phyloP scores from a whole-genome alignment of 2,888 invertebrate species.

The Bellardia bayeri region DNA sequence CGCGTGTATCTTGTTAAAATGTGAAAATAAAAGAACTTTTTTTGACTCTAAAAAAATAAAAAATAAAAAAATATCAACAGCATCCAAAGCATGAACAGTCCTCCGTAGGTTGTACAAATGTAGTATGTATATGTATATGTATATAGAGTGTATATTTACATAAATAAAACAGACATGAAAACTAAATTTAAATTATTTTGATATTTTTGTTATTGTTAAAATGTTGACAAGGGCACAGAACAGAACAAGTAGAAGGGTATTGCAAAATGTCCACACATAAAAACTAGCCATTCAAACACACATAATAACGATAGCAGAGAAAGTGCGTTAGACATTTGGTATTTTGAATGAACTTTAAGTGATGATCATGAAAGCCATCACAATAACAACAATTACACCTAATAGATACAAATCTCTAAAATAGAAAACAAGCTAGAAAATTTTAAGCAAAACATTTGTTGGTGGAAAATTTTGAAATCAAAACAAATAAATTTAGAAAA shows the following conservation, averaged over 20 bases:
- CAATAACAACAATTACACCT: neutral
- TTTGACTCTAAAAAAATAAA: neutral
- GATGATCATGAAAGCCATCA: neutral
- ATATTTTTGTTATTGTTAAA: conserved; percentile 39
- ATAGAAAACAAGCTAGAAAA: neutral
- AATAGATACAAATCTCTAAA: conserved; percentile 17
- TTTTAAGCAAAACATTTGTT: neutral
- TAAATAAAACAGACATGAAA: conserved; percentile 23
- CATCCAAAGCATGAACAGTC: conserved; percentile 2
- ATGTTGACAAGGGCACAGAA: neutral
- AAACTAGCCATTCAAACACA: no score
- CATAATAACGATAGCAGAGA: neutral
- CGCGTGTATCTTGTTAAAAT: conserved; percentile 58
- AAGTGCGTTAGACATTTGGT: conserved; percentile 34
- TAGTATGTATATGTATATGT: no score
- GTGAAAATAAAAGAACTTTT: neutral
- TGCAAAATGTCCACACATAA: neutral
- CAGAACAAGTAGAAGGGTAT: neutral
- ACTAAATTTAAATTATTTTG: conserved; percentile 57
- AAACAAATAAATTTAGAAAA: conserved; percentile 14
- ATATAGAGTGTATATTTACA: conserved; percentile 33
- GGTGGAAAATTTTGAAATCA: conserved; percentile 32
- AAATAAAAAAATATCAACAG: neutral
- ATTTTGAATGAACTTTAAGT: conserved; percentile 50
- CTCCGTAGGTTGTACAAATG: neutral